These are phyloP conservation scores for Coptotermes formosanus DNA, from an alignment of 1,140 invertebrate genomes.

Conservation along the genomic window DNA sequence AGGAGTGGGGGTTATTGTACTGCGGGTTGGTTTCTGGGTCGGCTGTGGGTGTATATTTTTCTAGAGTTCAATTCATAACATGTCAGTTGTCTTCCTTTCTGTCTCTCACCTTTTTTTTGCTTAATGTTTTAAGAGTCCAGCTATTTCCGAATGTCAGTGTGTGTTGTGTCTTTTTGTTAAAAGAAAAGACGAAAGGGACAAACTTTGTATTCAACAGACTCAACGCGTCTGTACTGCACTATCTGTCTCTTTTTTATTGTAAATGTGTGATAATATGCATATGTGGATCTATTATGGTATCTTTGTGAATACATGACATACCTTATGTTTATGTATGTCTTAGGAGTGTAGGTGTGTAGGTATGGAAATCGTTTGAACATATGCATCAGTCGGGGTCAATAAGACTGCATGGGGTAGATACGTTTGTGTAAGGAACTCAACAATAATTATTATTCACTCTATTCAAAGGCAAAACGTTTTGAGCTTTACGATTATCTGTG, in stretches of 20 bases:
- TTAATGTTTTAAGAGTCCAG: neutral
- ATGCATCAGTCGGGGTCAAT: neutral
- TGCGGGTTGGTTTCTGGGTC: neutral
- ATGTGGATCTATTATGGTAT: constrained; percentile 13
- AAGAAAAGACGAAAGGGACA: constrained; percentile 1
- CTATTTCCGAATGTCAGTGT: neutral
- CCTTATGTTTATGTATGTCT: constrained; percentile 11
- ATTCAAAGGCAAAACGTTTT: neutral
- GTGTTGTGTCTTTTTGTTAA: neutral
- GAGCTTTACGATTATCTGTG: neutral
- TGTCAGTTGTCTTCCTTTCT: neutral
- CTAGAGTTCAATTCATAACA: constrained; percentile 13
- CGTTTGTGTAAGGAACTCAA: neutral
- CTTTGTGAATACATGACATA: neutral
- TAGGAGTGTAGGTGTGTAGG: neutral
- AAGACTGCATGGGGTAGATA: constrained; percentile 4
- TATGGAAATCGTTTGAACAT: neutral
- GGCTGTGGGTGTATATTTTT: constrained; percentile 4
- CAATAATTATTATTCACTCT: constrained; percentile 10
- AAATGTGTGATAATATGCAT: constrained; percentile 17
- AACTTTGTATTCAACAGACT: neutral
- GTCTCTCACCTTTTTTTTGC: neutral
- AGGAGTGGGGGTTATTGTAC: neutral
- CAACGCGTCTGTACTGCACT: neutral
- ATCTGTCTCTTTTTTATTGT: neutral